Conservation (phyloP, 2,113 vertebrate species). For the Antennarius striatus region DNA sequence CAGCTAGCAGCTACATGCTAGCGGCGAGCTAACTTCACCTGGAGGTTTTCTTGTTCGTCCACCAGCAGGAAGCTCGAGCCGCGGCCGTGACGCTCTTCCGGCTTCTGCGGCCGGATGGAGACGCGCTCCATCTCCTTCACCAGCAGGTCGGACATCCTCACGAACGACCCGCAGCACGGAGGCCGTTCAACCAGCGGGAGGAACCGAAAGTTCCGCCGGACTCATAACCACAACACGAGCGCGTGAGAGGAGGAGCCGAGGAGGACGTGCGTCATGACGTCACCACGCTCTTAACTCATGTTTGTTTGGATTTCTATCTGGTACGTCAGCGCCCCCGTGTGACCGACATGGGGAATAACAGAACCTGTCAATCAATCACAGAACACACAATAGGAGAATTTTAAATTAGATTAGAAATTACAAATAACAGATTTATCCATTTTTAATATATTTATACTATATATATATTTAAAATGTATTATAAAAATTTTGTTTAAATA, state of each 20-base stretch:
- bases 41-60: slow-evolving; percentile 81
- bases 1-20: slow-evolving; percentile 54
- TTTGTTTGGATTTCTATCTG: neutral
- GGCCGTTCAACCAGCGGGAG: neutral
- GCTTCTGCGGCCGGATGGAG: slow-evolving; percentile 35
- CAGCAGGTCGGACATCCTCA: slow-evolving; percentile 77
- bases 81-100: slow-evolving; percentile 27
- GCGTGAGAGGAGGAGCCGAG: slow-evolving; percentile 48
- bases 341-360: slow-evolving; percentile 26
- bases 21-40: slow-evolving; percentile 74
- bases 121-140: slow-evolving; percentile 75
- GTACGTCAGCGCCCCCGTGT: slow-evolving; percentile 44
- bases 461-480: no score
- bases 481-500: no score
- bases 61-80: slow-evolving; percentile 80
- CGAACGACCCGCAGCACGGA: no score
- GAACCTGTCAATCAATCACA: no score
- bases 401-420: no score
- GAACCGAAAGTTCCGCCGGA: slow-evolving; percentile 65
- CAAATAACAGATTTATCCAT: no score
- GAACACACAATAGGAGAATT: no score
- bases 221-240: slow-evolving; percentile 65
- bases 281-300: neutral
- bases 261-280: slow-evolving; percentile 25
- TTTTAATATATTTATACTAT: no score